These are phyloP conservation scores for Axea sp. DNA, from an alignment of 2,888 invertebrate species.

Conservation along the genomic window DNA sequence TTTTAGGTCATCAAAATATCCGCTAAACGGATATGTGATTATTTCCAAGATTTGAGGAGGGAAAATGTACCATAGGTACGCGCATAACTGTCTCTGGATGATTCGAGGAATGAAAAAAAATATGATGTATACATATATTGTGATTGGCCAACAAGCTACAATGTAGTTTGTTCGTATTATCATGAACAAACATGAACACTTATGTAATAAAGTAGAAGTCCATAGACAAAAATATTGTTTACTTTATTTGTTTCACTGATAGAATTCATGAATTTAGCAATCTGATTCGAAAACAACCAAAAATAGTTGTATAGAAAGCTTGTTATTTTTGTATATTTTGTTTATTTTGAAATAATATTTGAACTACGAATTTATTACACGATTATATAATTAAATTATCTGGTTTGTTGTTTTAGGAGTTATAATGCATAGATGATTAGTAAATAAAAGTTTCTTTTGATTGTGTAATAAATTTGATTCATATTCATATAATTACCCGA, in stretches of 20 bases:
- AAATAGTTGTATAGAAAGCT: constrained; percentile 26
- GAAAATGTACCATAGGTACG: constrained; percentile 66
- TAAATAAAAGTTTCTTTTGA: too few species aligned
- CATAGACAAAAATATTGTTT: constrained; percentile 68
- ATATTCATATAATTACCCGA: too few species aligned
- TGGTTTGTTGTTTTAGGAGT: too few species aligned
- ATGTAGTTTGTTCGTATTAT: constrained; percentile 78
- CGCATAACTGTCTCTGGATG: constrained; percentile 74
- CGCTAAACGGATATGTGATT: constrained; percentile 66
- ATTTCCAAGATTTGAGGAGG: constrained; percentile 67
- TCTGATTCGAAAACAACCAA: too few species aligned
- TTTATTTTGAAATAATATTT: not conserved
- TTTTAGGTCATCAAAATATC: constrained; percentile 72
- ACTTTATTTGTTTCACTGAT: constrained; percentile 39
- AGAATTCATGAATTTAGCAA: too few species aligned
- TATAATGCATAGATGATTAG: too few species aligned
- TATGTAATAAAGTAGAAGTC: constrained; percentile 79
- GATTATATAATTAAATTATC: not conserved
- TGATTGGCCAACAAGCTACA: constrained; percentile 78
- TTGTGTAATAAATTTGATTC: not conserved
- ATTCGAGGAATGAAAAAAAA: constrained; percentile 68
- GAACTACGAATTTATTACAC: constrained; percentile 21
- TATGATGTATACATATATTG: constrained; percentile 74
- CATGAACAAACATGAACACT: constrained; percentile 77
- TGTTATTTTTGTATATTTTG: constrained; percentile 38